Base-by-base conservation (phyloP, 2,113 vertebrate species). In the Delphinus delphis region DNA sequence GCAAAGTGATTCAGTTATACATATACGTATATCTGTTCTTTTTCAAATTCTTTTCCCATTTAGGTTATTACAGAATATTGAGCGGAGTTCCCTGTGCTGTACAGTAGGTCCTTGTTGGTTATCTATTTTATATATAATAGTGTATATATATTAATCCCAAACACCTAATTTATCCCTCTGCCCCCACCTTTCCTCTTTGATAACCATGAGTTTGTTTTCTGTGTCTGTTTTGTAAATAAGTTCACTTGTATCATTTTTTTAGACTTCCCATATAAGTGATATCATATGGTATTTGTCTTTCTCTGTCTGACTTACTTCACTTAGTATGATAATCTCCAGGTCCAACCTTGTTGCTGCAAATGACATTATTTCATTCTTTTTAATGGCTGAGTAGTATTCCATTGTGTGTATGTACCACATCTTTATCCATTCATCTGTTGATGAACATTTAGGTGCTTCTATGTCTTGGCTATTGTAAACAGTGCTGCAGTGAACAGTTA, bases 401-500 rank as follows among this genome's bases (percentile, higher is more conserved):
- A 2, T 6, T 21, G 44, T 21, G 21, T 33, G 31, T 33, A 77
- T 12, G 44, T 50, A 33, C 28, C 74, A 50, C 28, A 21, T 12
- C 74, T 77, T 50, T 53, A 7, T 77, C 44, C 44, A 53, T 12
- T 77, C 44, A 21, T 50, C 44, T 77, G 74, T 77, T 28, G 31
- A 7, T 50, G 44, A 5, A 33, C 28, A 3, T 77, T 33, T 21
- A 33, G 44, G 74, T 20, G 73, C 10, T 20, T 76, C 28, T 28
- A 1, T 76, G 73, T 50, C 44, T 50, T 77, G 28, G 28, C 44
- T 53, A 3, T 21, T 77, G 20, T 21, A 53, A 77, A 53, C 20
- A 33, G 17, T 6, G 5, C 74, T 33, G 9, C 44, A 77, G 0
- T 12, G 47, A 33, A 77, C 17, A 33, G 0, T 2, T 6, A 2